Percentiles rank a stretch among this genome's conserved stretches.
Conservation (phyloP, 1,140 invertebrate species). For the Drosophila orena region DNA sequence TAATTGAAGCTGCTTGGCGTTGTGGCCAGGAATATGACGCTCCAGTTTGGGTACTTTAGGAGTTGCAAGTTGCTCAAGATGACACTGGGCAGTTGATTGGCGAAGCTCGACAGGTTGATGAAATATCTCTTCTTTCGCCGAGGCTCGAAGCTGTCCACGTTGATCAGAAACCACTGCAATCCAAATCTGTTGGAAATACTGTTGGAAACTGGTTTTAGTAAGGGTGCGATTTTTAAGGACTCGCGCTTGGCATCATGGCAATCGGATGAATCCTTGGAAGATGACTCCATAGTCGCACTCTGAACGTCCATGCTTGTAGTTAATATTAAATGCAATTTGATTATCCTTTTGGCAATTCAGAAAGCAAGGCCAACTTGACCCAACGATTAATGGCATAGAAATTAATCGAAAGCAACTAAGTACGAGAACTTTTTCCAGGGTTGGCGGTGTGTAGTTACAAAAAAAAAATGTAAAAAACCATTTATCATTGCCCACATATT, state of each 20-base stretch:
- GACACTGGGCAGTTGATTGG: neutral
- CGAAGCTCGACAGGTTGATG: neutral
- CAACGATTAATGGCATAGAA: conserved; percentile 7
- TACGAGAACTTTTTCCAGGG: conserved; percentile 5
- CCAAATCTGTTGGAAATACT: neutral
- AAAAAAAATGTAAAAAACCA: conserved; percentile 40
- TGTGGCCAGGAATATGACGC: conserved; percentile 2
- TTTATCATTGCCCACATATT: conserved; percentile 61
- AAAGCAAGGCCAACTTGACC: conserved; percentile 45
- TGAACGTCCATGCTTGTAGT: neutral
- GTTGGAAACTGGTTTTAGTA: conserved; percentile 9
- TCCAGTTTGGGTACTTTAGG: neutral
- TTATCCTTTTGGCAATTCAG: neutral
- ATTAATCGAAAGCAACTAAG: conserved; percentile 14
- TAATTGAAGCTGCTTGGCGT: neutral
- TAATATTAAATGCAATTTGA: neutral
- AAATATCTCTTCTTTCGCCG: neutral
- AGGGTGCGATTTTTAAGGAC: neutral
- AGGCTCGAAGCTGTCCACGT: neutral
- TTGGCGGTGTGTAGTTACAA: neutral
- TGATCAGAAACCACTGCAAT: conserved; percentile 5
- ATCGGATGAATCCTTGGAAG: neutral
- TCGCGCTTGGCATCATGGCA: neutral
- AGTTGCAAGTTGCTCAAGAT: neutral
- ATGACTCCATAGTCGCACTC: too few species aligned